phyloP scores from a whole-genome alignment of 35 echinoderm and acorn worm genomes.

The Apostichopus parvimensis region DNA sequence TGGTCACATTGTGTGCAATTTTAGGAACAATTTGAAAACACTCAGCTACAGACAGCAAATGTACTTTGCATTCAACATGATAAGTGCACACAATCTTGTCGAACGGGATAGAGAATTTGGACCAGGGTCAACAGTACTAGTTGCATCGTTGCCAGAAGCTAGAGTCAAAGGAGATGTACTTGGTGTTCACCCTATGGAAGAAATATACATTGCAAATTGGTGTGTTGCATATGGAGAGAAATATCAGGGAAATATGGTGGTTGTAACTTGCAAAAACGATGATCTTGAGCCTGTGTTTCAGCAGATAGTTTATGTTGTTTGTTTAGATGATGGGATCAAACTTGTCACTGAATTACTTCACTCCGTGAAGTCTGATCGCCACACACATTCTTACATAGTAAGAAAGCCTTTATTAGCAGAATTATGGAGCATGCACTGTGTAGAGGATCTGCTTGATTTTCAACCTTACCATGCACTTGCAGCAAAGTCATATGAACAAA shows the following conservation, averaged over 20 bases:
- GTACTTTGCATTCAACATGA: constrained; percentile 32
- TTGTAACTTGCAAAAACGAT: too few species aligned
- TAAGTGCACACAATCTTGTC: not conserved
- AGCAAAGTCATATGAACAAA: constrained; percentile 61
- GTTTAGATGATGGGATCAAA: constrained; percentile 52
- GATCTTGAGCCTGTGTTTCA: not conserved
- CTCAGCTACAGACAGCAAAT: constrained; percentile 53
- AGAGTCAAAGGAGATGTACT: not conserved
- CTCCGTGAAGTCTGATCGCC: constrained; percentile 31
- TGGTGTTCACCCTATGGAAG: constrained; percentile 38
- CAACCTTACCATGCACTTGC: constrained; percentile 63
- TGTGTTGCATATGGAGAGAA: not conserved
- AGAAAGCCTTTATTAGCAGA: not conserved
- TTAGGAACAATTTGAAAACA: constrained; percentile 54
- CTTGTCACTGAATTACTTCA: constrained; percentile 28
- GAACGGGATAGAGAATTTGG: constrained; percentile 32
- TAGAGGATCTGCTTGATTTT: constrained; percentile 61
- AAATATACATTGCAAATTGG: constrained; percentile 61
- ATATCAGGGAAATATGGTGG: not conserved
- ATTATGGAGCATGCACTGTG: not conserved
- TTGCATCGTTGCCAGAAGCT: constrained; percentile 15
- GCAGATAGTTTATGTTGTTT: constrained; percentile 37
- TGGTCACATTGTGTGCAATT: constrained; percentile 66
- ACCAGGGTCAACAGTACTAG: constrained; percentile 40
- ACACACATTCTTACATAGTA: constrained; percentile 59